These are phyloP conservation scores for Ammospiza nelsoni DNA, from an alignment of 2,113 vertebrate genomes.

Conservation along the genomic window DNA sequence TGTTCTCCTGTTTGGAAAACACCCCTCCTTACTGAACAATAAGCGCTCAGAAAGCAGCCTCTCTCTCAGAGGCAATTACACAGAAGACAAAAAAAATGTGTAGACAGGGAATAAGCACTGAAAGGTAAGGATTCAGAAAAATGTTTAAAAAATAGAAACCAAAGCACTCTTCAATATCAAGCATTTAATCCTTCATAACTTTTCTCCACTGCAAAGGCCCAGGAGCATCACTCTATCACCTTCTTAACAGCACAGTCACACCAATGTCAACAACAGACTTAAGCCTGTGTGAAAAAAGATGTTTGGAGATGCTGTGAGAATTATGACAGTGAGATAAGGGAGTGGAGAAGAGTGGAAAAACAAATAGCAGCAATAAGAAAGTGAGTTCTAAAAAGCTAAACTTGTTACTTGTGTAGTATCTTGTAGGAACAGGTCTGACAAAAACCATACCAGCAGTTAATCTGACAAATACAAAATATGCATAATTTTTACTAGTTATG, in stretches of 20 bases:
- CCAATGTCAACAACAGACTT: neutral
- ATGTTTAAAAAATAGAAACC: neutral
- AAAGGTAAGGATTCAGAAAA: neutral
- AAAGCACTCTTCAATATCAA: neutral
- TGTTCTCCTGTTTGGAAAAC: neutral
- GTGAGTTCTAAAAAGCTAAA: constrained; percentile 13
- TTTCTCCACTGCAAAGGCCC: neutral
- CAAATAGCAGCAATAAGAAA: neutral
- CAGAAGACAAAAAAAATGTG: neutral
- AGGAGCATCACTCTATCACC: neutral
- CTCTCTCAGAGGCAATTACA: neutral
- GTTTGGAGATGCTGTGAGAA: neutral
- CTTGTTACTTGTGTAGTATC: constrained; percentile 35
- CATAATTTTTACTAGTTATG: constrained; percentile 56
- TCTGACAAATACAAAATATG: constrained; percentile 65
- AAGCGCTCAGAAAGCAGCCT: neutral
- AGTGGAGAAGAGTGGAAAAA: neutral
- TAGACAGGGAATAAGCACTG: neutral
- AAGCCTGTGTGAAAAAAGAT: neutral
- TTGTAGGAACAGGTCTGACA: constrained; percentile 40
- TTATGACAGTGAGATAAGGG: neutral
- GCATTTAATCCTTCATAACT: neutral
- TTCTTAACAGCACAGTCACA: neutral
- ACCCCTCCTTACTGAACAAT: neutral
- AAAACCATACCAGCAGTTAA: constrained; percentile 67